Conservation (phyloP, 2,113 vertebrate genomes). For the Euleptes europaea region DNA sequence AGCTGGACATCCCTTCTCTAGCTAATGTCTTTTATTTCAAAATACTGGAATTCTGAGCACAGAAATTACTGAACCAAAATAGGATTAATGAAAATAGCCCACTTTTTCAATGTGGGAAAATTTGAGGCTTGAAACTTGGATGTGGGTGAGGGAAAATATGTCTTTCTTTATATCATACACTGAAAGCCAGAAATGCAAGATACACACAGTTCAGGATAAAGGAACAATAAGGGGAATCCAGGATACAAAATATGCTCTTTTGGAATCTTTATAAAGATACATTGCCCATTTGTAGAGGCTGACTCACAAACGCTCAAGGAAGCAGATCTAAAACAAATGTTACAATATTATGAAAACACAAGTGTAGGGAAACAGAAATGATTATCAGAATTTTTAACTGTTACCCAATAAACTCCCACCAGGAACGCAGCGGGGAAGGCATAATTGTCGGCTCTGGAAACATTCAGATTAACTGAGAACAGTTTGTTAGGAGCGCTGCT, state of each 20-base stretch:
- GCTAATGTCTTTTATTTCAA: no score
- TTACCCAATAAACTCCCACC: conserved; percentile 3
- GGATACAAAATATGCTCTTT: not conserved
- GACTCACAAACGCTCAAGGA: not conserved
- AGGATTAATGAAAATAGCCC: not conserved
- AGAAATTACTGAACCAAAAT: not conserved
- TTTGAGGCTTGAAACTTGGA: not conserved
- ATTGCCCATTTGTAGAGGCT: not conserved
- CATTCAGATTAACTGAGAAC: conserved; percentile 61
- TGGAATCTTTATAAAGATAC: accelerated
- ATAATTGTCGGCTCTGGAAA: conserved; percentile 40
- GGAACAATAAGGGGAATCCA: not conserved
- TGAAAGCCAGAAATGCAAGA: not conserved
- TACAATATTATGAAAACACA: not conserved
- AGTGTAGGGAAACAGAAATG: not conserved
- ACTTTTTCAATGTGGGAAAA: not conserved
- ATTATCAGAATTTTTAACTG: conserved; percentile 3
- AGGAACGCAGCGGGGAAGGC: conserved; percentile 20
- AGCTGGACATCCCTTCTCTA: no score
- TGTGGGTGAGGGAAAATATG: not conserved
- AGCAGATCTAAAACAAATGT: not conserved
- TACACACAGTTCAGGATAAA: not conserved
- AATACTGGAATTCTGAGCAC: not conserved
- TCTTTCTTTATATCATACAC: not conserved
- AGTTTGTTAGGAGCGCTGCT: conserved; percentile 36